These are phyloP conservation scores for Hemistola chrysoprasaria DNA, from an alignment of 2,888 invertebrate species.

Conservation along the genomic window DNA sequence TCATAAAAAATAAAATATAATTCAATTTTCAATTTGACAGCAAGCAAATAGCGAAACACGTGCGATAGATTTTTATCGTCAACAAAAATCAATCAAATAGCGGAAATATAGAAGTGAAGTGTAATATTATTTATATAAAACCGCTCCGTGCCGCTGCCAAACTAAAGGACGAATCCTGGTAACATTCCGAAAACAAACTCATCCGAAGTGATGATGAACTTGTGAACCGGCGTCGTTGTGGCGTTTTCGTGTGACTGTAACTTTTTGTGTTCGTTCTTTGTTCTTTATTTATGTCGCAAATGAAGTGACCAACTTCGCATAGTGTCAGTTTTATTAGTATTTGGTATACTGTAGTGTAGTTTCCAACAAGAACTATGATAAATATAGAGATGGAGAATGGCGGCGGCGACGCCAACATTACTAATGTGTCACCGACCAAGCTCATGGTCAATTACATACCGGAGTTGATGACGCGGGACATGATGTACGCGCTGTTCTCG, in stretches of 20 bases:
- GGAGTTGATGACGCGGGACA: conserved; percentile 79
- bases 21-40: conserved; percentile 53
- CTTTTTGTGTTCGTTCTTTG: conserved; percentile 77
- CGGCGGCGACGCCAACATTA: conserved; percentile 75
- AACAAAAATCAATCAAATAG: conserved; percentile 20
- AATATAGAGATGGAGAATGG: conserved; percentile 80
- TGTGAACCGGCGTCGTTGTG: conserved; percentile 79
- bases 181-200: conserved; percentile 76
- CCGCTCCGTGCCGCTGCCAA: conserved; percentile 31
- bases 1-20: conserved; percentile 39
- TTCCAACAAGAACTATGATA: conserved; percentile 66
- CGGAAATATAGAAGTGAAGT: conserved; percentile 32
- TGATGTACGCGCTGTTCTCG: conserved; percentile 80
- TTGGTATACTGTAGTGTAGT: conserved; percentile 77
- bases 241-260: conserved; percentile 69
- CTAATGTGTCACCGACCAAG: conserved; percentile 81
- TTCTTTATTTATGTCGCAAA: conserved; percentile 69
- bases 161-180: conserved; percentile 59
- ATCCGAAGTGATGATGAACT: conserved; percentile 70
- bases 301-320: conserved; percentile 64
- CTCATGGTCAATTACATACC: conserved; percentile 82
- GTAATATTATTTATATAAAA: conserved; percentile 27
- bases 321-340: conserved; percentile 71
- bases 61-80: conserved; percentile 34
- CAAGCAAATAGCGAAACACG: conserved; percentile 47